Evolutionary conservation across 2,113 vertebrate genomes (phyloP).

Genomic region (Tyrannus savana): DNA sequence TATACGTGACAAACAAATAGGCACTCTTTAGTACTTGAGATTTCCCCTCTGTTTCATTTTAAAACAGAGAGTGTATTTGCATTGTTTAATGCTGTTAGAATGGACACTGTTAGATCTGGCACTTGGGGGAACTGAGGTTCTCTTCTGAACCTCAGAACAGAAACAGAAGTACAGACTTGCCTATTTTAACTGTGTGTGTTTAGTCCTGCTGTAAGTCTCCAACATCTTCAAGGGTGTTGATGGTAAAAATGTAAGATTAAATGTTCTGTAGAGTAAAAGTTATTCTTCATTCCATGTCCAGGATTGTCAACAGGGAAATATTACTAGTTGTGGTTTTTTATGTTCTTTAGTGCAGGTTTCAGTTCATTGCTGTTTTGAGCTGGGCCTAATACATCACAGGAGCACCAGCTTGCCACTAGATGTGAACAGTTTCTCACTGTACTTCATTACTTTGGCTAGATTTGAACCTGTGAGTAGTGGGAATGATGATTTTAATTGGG

Average conservation of each 20-base stretch:
- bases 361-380: neutral
- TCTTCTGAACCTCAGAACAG: neutral
- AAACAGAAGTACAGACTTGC: neutral
- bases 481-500: neutral
- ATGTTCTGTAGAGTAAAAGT: neutral
- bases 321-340: neutral
- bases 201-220: neutral
- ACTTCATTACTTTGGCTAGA: neutral
- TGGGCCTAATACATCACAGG: neutral
- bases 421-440: neutral
- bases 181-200: neutral
- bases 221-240: neutral
- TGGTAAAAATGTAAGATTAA: neutral
- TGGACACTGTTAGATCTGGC: neutral
- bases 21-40: neutral
- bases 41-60: neutral
- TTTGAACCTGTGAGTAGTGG: neutral
- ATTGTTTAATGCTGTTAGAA: neutral
- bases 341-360: neutral
- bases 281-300: neutral
- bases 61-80: neutral
- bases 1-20: neutral
- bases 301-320: neutral
- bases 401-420: neutral
- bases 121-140: neutral